Evolutionary conservation across 2,113 vertebrate genomes (phyloP).

Genomic region (Scomber scombrus): DNA sequence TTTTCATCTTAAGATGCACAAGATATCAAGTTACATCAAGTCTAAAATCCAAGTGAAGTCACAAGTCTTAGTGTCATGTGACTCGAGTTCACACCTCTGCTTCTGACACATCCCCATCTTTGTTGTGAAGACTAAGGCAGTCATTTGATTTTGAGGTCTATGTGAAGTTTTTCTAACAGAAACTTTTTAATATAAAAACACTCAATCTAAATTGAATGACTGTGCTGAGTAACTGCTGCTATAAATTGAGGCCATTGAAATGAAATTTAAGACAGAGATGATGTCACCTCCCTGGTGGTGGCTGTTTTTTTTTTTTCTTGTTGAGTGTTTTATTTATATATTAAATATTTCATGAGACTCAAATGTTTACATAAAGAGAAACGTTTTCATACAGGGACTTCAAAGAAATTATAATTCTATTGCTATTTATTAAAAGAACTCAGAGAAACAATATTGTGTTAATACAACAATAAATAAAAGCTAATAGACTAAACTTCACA

Average conservation of each 20-base stretch:
- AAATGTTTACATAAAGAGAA: neutral
- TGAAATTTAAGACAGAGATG: neutral
- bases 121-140: too few relatives aligned
- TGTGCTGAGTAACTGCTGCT: too few relatives aligned
- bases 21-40: too few relatives aligned
- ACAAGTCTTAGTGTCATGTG: too few relatives aligned
- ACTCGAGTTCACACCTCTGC: too few relatives aligned
- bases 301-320: neutral
- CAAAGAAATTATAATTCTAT: conserved; percentile 15
- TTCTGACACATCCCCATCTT: too few relatives aligned
- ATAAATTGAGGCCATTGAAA: neutral
- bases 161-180: too few relatives aligned
- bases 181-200: too few relatives aligned
- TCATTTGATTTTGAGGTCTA: too few relatives aligned
- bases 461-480: conserved; percentile 11
- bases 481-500: neutral
- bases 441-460: neutral
- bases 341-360: neutral
- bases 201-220: too few relatives aligned
- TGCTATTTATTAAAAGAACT: neutral
- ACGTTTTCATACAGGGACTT: neutral
- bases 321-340: neutral
- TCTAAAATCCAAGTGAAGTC: too few relatives aligned
- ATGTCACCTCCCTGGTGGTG: neutral
- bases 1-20: too few relatives aligned